Conservation (phyloP, 2,888 invertebrate genomes). For the Epistrophe grossulariae region DNA sequence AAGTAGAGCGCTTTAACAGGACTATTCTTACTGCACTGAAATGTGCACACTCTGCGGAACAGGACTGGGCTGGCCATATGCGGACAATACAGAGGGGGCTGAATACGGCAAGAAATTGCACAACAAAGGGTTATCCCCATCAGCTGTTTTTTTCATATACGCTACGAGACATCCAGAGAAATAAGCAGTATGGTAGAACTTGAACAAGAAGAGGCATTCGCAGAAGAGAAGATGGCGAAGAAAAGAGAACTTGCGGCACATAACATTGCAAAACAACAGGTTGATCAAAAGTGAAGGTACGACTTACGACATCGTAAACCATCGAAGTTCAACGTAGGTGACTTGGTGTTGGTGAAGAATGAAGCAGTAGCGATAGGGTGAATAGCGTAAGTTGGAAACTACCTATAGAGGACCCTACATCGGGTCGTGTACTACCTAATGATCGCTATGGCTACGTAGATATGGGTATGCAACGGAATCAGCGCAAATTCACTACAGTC, state of each 20-base stretch:
- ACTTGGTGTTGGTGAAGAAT: slow-evolving; percentile 25
- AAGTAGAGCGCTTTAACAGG: not conserved
- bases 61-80: slow-evolving; percentile 1
- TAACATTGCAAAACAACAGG: too few species aligned
- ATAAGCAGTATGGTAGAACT: not conserved
- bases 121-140: too few species aligned
- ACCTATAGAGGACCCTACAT: slow-evolving; percentile 64
- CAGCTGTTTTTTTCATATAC: slow-evolving; percentile 5
- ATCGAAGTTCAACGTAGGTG: not conserved
- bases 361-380: slow-evolving; percentile 26
- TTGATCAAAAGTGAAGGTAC: too few species aligned
- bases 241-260: not conserved
- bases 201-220: not conserved
- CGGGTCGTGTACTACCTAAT: not conserved
- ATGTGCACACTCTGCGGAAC: not conserved
- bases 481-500: slow-evolving; percentile 16
- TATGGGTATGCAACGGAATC: slow-evolving; percentile 54
- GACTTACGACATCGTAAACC: slow-evolving; percentile 12
- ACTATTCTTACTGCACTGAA: not conserved
- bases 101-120: not conserved
- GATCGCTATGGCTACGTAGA: slow-evolving; percentile 71
- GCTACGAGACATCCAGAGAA: not conserved
- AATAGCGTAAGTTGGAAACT: slow-evolving; percentile 68
- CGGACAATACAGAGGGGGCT: not conserved
- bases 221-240: not conserved